Base-by-base conservation (phyloP, 2,113 vertebrate species). In the Corvus moneduloides region DNA sequence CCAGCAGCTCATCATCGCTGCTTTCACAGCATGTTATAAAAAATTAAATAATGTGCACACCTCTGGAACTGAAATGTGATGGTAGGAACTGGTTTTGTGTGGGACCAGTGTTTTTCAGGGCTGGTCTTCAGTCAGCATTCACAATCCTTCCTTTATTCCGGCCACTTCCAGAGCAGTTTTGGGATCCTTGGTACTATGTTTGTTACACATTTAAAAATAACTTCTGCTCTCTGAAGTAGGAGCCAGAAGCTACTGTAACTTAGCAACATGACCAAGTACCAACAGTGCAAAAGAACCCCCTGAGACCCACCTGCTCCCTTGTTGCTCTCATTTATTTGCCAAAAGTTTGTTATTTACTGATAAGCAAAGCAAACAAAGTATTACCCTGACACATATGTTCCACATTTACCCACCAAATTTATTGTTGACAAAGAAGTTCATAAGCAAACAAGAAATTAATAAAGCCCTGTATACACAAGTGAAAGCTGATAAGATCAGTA, bases 311-410 rank as follows among this genome's bases (percentile, higher is more conserved):
- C 87, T 89, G 58, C 62, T 95, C 94, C 95, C 94, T 97, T 46
- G 58, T 51, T 71, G 63, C 39, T 88, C 58, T 89, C 93, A 79
- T 94, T 97, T 94, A 73, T 95, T 95, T 89, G 79, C 94, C 95
- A 96, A n/a, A 97, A 97, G 80, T 91, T 84, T 97, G 95, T 93
- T 95, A 96, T 90, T 97, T 92, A 37, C 93, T 93, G 96, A 98
- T 98, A 98, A 97, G 93, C 71, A 71, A 95, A 95, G 87, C 87
- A 95, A 97, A 94, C 78, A 89, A 16, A 19, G 6, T 41, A 66
- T 85, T 94, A 63, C 79, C 39, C n/a, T 12, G 35, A 83, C 84
- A 95, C 1, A 1, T 27, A 30, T 33, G 64, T 68, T 87, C 77
- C 43, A 26, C 79, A 72, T 96, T 96, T 96, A 82, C 86, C 72